These are phyloP conservation scores for Hemithea aestivaria DNA, from an alignment of 2,888 invertebrate species.

Conservation along the genomic window DNA sequence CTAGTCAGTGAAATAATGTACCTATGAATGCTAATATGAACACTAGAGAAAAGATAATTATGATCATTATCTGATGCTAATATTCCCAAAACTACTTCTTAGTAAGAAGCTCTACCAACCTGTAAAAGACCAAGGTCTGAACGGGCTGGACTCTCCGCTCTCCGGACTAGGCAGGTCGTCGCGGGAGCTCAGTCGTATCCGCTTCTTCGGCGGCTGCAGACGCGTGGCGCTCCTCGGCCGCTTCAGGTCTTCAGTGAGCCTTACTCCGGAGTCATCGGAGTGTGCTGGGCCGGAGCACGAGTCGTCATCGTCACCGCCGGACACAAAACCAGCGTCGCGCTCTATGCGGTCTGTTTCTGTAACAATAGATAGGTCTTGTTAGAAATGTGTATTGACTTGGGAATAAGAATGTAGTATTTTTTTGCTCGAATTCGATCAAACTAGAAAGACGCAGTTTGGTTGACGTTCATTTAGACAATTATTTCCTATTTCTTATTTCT, in stretches of 20 bases:
- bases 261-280: slow-evolving; percentile 74
- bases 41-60: too few species aligned
- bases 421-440: too few species aligned
- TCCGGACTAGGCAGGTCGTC: slow-evolving; percentile 62
- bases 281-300: slow-evolving; percentile 75
- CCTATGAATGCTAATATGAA: too few species aligned
- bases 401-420: too few species aligned
- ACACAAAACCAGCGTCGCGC: slow-evolving; percentile 86
- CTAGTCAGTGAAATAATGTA: too few species aligned
- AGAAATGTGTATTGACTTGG: slow-evolving; percentile 23
- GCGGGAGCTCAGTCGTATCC: slow-evolving; percentile 77
- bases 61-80: too few species aligned
- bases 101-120: slow-evolving; percentile 6
- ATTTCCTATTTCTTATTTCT: too few species aligned
- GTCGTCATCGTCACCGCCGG: slow-evolving; percentile 85
- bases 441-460: too few species aligned
- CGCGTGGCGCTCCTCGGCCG: slow-evolving; percentile 65
- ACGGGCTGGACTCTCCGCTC: slow-evolving; percentile 73
- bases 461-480: too few species aligned
- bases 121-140: slow-evolving; percentile 82
- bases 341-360: slow-evolving; percentile 81
- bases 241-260: slow-evolving; percentile 69
- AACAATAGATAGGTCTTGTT: slow-evolving; percentile 43
- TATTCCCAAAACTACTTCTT: neutral
- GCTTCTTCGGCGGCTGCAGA: slow-evolving; percentile 84